These are phyloP conservation scores for Anguilla japonica DNA, from an alignment of 2,113 vertebrate species.

Conservation along the genomic window DNA sequence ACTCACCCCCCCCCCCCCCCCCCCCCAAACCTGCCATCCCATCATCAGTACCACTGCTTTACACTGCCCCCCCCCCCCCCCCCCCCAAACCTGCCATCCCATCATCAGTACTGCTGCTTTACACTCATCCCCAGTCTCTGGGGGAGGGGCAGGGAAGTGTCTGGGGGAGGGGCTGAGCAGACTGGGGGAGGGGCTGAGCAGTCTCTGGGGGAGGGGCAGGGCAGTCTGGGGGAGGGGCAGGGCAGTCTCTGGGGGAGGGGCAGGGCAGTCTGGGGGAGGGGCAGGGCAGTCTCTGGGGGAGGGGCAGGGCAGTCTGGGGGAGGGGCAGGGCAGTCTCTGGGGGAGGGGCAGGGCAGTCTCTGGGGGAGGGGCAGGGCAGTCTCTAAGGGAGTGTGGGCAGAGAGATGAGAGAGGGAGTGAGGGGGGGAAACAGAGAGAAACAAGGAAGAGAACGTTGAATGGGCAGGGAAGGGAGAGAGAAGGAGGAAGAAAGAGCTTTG, in stretches of 20 bases:
- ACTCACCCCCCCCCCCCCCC: no score
- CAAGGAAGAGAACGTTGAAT: not conserved
- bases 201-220: constrained; percentile 34
- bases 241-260: constrained; percentile 33
- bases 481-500: not conserved
- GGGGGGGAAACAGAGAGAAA: no score
- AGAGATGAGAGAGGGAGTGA: not conserved
- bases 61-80: no score
- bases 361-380: not conserved
- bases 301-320: constrained; percentile 17
- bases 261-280: constrained; percentile 46
- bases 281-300: constrained; percentile 40
- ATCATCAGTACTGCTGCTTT: no score
- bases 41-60: no score
- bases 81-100: no score
- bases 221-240: constrained; percentile 52
- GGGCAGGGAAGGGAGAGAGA: not conserved
- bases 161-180: no score
- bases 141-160: no score
- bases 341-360: not conserved
- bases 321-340: constrained; percentile 14
- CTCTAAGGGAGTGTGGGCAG: not conserved
- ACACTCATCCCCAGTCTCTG: no score
- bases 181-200: constrained; percentile 46
- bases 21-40: no score